Evolutionary conservation across 2,888 invertebrate species (phyloP).

Genomic region (Ochropacha duplaris): DNA sequence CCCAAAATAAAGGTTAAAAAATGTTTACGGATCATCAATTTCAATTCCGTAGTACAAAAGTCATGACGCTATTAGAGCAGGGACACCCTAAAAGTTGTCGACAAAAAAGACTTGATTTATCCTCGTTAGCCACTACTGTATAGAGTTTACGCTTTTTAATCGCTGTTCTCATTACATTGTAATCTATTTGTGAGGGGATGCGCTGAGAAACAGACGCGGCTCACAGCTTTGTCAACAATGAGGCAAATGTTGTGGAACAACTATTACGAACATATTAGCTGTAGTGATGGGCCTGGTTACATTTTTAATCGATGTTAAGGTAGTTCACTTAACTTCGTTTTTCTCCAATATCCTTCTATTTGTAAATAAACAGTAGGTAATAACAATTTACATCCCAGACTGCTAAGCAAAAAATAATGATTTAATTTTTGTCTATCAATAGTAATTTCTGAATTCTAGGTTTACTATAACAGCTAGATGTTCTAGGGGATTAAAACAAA

Average conservation of each 20-base stretch:
- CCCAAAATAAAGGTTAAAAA: neutral
- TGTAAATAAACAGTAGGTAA: neutral
- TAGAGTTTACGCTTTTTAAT: constrained; percentile 60
- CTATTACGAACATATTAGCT: constrained; percentile 57
- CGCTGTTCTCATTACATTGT: constrained; percentile 63
- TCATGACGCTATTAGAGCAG: constrained; percentile 22
- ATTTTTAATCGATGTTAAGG: constrained; percentile 18
- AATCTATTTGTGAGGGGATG: constrained; percentile 64
- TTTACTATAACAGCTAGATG: too few relatives aligned
- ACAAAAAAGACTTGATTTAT: constrained; percentile 59
- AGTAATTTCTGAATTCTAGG: too few relatives aligned
- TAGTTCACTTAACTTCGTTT: neutral
- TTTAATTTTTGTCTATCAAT: too few relatives aligned
- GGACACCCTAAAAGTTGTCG: constrained; percentile 48
- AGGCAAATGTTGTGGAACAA: constrained; percentile 73
- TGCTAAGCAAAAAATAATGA: too few relatives aligned
- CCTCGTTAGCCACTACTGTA: constrained; percentile 45
- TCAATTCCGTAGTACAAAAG: constrained; percentile 35
- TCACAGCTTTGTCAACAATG: constrained; percentile 55
- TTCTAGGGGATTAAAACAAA: neutral
- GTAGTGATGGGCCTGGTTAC: constrained; percentile 43
- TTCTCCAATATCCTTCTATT: neutral
- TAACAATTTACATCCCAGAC: too few relatives aligned
- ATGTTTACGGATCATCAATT: constrained; percentile 41
- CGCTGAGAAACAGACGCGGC: constrained; percentile 48